A percentile compares a stretch with the other conserved stretches of the same genome.
phyloP scores from a whole-genome alignment of 1,140 invertebrate species.

The Cotesia glomerata region DNA sequence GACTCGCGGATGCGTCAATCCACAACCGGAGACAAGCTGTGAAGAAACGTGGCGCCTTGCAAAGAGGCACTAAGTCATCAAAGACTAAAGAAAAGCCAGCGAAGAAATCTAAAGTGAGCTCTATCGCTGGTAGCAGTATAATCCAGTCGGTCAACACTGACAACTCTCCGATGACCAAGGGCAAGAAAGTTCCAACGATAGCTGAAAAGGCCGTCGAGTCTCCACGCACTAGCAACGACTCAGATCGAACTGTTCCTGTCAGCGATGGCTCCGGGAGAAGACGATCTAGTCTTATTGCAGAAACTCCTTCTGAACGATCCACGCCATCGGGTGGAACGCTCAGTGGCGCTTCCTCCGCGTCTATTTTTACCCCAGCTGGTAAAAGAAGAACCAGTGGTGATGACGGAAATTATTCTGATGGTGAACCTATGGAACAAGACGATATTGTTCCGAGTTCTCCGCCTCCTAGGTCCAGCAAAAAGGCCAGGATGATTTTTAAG shows the following conservation, averaged over 20 bases:
- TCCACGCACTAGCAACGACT: too few relatives aligned
- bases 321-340: conserved; percentile 7
- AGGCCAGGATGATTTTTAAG: conserved; percentile 65
- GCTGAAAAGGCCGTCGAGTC: too few relatives aligned
- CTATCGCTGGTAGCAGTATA: background rate
- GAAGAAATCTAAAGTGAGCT: conserved; percentile 27
- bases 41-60: conserved; percentile 37
- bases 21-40: conserved; percentile 34
- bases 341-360: background rate
- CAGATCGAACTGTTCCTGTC: too few relatives aligned
- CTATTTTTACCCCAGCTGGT: conserved; percentile 10
- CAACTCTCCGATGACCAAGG: too few relatives aligned
- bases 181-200: too few relatives aligned
- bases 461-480: conserved; percentile 53
- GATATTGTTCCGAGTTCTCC: conserved; percentile 63
- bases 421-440: conserved; percentile 38
- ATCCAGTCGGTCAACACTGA: too few relatives aligned
- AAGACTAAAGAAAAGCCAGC: conserved; percentile 34
- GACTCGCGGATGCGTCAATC: conserved; percentile 52
- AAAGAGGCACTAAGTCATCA: conserved; percentile 34
- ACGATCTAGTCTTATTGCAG: background rate
- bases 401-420: conserved; percentile 14
- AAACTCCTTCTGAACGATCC: background rate
- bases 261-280: background rate
- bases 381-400: conserved; percentile 5